phyloP scores from a whole-genome alignment of 2,113 vertebrate genomes.

The Sceloporus tristichus region DNA sequence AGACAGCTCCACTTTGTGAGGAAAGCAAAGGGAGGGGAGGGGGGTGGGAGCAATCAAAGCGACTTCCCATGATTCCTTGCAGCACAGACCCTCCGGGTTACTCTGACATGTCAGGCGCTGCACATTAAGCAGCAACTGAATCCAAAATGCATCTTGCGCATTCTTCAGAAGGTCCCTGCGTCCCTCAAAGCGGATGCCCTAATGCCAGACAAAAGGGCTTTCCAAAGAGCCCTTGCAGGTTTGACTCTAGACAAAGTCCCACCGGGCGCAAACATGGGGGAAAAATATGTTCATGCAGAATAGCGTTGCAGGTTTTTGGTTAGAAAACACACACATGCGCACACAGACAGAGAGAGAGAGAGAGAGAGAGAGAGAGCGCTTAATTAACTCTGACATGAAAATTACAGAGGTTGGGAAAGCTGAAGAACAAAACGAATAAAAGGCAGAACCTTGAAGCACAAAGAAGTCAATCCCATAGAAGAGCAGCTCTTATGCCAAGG shows the following conservation, averaged over 20 bases:
- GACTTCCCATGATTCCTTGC: neutral
- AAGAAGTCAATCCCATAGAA: too few species aligned
- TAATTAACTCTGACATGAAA: slow-evolving; percentile 49
- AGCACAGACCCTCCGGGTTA: neutral
- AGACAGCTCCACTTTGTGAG: neutral
- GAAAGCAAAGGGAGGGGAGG: neutral
- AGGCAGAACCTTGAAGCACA: neutral
- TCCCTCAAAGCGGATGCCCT: neutral
- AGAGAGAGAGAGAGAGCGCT: neutral
- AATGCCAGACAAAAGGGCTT: neutral
- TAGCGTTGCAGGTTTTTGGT: neutral
- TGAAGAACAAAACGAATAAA: slow-evolving; percentile 2
- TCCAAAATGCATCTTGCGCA: neutral
- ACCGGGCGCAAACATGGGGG: fast-evolving
- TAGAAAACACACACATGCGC: too few species aligned
- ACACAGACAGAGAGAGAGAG: neutral
- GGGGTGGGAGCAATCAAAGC: neutral
- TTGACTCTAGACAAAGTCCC: neutral
- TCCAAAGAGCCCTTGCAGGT: fast-evolving
- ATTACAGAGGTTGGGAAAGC: slow-evolving; percentile 33
- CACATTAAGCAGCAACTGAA: slow-evolving; percentile 8
- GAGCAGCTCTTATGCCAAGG: neutral
- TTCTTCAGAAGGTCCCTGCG: neutral
- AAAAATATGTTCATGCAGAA: neutral
- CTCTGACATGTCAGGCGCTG: slow-evolving; percentile 5